These are phyloP conservation scores for Heliocidaris erythrogramma DNA, from an alignment of 35 echinoderm and acorn worm species.

Conservation along the genomic window DNA sequence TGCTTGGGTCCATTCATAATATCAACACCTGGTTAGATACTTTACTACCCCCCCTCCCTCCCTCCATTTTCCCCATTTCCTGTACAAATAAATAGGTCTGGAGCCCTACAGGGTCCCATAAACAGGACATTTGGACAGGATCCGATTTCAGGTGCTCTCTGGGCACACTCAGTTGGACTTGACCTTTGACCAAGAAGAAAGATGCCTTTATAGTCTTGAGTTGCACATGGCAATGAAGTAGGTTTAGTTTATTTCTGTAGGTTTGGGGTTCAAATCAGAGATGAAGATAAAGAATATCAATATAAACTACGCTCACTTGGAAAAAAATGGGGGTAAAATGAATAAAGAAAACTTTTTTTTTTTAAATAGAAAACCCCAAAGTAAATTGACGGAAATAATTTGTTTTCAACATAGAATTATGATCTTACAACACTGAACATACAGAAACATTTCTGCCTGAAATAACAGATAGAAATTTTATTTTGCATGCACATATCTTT, in stretches of 20 bases:
- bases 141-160: background rate
- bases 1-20: background rate
- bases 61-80: background rate
- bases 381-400: no score
- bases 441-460: background rate
- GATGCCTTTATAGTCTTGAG: background rate
- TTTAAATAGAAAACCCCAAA: no score
- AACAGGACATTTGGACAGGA: slow-evolving; percentile 34
- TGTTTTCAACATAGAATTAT: background rate
- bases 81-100: background rate
- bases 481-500: background rate
- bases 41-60: background rate
- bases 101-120: slow-evolving; percentile 17
- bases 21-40: background rate
- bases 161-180: background rate
- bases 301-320: no score
- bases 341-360: no score
- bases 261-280: background rate
- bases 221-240: background rate
- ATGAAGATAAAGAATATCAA: background rate
- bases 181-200: background rate
- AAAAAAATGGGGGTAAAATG: no score
- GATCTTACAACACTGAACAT: background rate
- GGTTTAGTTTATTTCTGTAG: background rate
- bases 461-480: background rate